Evolutionary conservation across 2,797 vertebrate species (phyloP).

Genomic region (Arrhamphus sclerolepis): DNA sequence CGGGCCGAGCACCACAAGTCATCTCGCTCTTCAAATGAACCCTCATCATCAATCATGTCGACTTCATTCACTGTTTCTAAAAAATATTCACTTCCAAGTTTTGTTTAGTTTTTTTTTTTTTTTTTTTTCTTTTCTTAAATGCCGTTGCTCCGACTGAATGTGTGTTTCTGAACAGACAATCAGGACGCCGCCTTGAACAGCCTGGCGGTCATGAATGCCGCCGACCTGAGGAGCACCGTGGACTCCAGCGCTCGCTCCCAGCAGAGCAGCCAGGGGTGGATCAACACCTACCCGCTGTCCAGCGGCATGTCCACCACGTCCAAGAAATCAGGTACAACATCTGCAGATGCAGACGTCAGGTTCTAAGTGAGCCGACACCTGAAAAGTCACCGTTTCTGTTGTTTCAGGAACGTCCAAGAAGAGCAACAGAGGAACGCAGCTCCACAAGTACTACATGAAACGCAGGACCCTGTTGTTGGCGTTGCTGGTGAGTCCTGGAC

Average conservation of each 20-base stretch:
- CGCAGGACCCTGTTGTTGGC: constrained; percentile 91
- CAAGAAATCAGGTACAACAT: constrained; percentile 91
- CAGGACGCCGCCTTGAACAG: constrained; percentile 89
- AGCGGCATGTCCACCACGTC: constrained; percentile 97
- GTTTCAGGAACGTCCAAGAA: constrained; percentile 92
- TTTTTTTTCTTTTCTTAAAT: no score
- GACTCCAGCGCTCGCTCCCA: constrained; percentile 93
- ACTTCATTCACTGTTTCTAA: no score
- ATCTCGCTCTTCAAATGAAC: constrained; percentile 54
- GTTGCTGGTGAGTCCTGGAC: constrained; percentile 82
- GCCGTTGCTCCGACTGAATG: neutral
- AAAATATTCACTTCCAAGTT: no score
- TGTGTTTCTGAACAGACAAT: constrained; percentile 82
- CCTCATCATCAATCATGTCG: constrained; percentile 47
- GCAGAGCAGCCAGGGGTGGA: constrained; percentile 95
- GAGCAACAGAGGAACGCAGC: constrained; percentile 93
- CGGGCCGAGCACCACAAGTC: constrained; percentile 42
- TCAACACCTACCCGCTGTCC: constrained; percentile 97
- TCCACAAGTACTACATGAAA: constrained; percentile 99
- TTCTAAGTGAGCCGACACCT: neutral
- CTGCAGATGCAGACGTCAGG: no score
- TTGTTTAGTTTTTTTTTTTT: no score
- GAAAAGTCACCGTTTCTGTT: no score
- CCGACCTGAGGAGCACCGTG: constrained; percentile 87
- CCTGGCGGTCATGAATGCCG: constrained; percentile 84